Percentiles rank a stretch among this genome's conserved stretches.
These are phyloP conservation scores for Condylura cristata DNA, from an alignment of 2,113 vertebrate genomes.

Conservation along the genomic window DNA sequence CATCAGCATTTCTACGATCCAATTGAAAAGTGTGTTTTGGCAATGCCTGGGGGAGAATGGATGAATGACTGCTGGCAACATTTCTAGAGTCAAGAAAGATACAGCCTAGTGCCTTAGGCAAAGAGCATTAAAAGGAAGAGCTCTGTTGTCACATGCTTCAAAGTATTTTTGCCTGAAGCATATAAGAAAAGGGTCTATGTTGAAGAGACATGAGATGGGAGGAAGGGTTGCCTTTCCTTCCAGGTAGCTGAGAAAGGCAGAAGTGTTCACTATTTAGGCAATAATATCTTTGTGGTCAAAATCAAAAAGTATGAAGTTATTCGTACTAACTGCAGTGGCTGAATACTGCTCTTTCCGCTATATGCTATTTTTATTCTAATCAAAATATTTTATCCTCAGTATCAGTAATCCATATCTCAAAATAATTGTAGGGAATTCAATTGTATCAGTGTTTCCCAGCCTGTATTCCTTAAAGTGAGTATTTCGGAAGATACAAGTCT, in stretches of 20 bases:
- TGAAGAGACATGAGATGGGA: background rate
- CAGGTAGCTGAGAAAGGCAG: background rate
- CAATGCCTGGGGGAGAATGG: constrained; percentile 54
- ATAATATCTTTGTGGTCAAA: constrained; percentile 16
- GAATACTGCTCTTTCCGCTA: background rate
- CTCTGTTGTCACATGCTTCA: constrained; percentile 60
- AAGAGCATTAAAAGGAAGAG: constrained; percentile 63
- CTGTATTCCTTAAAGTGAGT: background rate
- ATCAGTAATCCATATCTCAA: background rate
- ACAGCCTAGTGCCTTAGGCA: constrained; percentile 34
- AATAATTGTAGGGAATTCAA: background rate
- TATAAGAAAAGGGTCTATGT: constrained; percentile 12
- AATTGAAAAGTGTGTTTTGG: constrained; percentile 51
- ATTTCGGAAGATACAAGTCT: background rate
- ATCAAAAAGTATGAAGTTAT: background rate
- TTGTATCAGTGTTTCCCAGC: background rate
- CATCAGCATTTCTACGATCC: constrained; percentile 68
- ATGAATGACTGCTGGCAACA: background rate
- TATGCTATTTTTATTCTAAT: background rate
- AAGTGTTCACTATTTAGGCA: background rate
- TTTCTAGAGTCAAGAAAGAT: constrained; percentile 67
- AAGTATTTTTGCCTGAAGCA: constrained; percentile 66
- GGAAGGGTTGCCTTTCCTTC: background rate
- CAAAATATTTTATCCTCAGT: background rate
- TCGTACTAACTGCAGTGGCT: background rate